These are phyloP conservation scores for Dromococcyx pavoninus DNA, from an alignment of 2,797 vertebrate species.

Conservation along the genomic window DNA sequence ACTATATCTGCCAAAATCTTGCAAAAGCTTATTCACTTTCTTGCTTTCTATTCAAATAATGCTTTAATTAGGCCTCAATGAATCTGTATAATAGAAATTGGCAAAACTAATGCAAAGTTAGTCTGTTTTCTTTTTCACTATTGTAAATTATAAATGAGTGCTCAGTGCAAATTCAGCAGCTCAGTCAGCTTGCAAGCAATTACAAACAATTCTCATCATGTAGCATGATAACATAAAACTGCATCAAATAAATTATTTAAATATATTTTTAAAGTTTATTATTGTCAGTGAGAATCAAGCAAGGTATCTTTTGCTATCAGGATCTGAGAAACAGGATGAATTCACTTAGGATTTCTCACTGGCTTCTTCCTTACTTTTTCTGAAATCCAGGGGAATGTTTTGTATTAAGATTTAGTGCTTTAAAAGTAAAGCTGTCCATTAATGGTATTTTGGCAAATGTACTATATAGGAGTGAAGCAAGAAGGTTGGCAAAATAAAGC, in stretches of 20 bases:
- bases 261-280: slow-evolving; percentile 47
- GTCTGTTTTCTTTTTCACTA: slow-evolving; percentile 21
- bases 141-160: slow-evolving; percentile 60
- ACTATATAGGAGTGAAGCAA: neutral
- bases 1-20: neutral
- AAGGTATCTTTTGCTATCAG: slow-evolving; percentile 6
- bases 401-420: neutral
- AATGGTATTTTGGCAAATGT: neutral
- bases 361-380: neutral
- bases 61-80: slow-evolving; percentile 19
- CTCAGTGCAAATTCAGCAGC: slow-evolving; percentile 24
- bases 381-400: neutral
- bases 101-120: slow-evolving; percentile 28
- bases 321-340: slow-evolving; percentile 27
- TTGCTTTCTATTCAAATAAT: neutral
- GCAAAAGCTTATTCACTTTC: neutral
- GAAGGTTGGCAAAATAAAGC: neutral
- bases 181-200: slow-evolving; percentile 51
- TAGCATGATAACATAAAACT: slow-evolving; percentile 22
- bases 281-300: slow-evolving; percentile 11
- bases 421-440: neutral
- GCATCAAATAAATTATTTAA: slow-evolving; percentile 61
- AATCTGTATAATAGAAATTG: neutral
- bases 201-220: slow-evolving; percentile 58
- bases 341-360: neutral